phyloP scores from a whole-genome alignment of 2,113 vertebrate species.

The Oryzias woworae region DNA sequence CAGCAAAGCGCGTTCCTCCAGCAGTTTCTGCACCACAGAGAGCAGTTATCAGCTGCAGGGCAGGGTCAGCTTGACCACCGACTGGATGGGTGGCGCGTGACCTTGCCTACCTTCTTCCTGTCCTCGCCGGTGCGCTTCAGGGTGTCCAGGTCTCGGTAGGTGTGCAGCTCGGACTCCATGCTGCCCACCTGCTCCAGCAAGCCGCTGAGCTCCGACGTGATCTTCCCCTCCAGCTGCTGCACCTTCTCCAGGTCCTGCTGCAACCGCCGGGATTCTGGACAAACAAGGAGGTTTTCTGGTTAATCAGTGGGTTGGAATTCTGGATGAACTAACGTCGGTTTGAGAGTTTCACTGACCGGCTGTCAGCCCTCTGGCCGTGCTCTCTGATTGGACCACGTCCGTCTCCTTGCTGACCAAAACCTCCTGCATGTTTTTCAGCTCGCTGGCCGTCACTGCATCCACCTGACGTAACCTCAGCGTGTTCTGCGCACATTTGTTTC shows the following conservation, averaged over 20 bases:
- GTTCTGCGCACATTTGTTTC: conserved; percentile 75
- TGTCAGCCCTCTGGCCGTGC: conserved; percentile 86
- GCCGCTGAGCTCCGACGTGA: conserved; percentile 82
- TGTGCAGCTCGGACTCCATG: conserved; percentile 81
- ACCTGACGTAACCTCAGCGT: conserved; percentile 87
- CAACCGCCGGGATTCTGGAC: conserved; percentile 86
- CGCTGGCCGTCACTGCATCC: conserved; percentile 87
- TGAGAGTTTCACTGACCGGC: conserved; percentile 77
- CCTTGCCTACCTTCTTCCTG: conserved; percentile 80
- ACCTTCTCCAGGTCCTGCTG: conserved; percentile 95
- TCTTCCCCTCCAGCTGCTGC: conserved; percentile 91
- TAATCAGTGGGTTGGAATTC: not conserved
- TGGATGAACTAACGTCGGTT: not conserved
- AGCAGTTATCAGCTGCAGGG: not conserved
- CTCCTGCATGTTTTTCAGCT: conserved; percentile 94
- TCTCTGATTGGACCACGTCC: conserved; percentile 94
- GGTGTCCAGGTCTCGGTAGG: conserved; percentile 85
- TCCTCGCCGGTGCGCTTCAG: conserved; percentile 86
- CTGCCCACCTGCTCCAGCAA: conserved; percentile 83
- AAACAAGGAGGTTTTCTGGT: not conserved
- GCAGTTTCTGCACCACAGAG: conserved; percentile 80
- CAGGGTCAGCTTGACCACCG: too few relatives aligned
- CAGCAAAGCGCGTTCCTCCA: conserved; percentile 82
- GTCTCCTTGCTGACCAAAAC: conserved; percentile 94
- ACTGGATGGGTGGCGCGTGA: too few relatives aligned